Evolutionary conservation across 2,797 vertebrate genomes (phyloP), one percentile per base, ranked within the genome.

Genomic region (Tiaroga cobitis): DNA sequence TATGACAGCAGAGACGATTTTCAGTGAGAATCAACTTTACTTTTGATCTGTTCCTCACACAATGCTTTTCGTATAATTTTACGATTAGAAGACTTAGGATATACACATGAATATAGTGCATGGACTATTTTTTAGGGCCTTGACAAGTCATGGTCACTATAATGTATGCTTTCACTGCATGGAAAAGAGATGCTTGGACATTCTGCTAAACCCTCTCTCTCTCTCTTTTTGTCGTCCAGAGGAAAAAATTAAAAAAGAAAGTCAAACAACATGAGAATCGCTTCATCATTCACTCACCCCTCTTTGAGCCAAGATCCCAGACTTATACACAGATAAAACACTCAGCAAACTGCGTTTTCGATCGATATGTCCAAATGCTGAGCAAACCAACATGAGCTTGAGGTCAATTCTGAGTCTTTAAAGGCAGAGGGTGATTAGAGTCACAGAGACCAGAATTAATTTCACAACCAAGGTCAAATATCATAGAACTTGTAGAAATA

Each of bases 401-500:
- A 83, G 29, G 18, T 83, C 32, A 49, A 5, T 61, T n/a, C 56
- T 49, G 29, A 39, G 61, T 29, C 43, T 81, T 81, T 37, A 81
- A 82, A 72, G 18, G 68, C 65, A 78, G 32, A 83, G 46, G 6
- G 3, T 77, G 82, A 32, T 54, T 69, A 18, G 63, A 84, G 49
- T 41, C n/a, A 43, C 18, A 34, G 46, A 61, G 65, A 78, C 24
- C 39, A 70, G 70, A 59, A 78, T 84, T 34, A 51, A 70, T 79
- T 78, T 69, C 82, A 78, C 34, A 84, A n/a, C 32, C 73, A 34
- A 21, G 74, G 74, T 46, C 74, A 78, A 68, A 84, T 77, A 78
- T 69, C 49, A 78, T 49, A 69, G n/a, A 59, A n/a, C 41, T 41
- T 69, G 56, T 75, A 34, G 37, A 82, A 82, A 74, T 37, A 74